A percentile compares a stretch with the other conserved stretches of the same genome.
Evolutionary conservation across 2,113 vertebrate genomes (phyloP).

Genomic region (Carassius auratus): DNA sequence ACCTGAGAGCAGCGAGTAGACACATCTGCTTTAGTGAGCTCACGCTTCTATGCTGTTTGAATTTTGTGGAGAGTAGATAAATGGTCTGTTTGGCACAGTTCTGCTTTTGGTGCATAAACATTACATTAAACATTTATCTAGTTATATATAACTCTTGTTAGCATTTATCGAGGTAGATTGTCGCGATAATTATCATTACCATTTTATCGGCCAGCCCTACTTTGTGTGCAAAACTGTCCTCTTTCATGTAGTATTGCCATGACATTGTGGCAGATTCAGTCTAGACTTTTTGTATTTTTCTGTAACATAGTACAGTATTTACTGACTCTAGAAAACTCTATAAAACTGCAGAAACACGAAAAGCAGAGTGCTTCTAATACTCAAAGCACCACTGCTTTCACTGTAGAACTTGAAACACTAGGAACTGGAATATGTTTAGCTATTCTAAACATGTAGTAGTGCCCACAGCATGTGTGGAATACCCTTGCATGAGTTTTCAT

Average conservation of each 20-base stretch:
- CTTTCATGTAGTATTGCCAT: background rate
- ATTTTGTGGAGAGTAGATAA: too few species aligned
- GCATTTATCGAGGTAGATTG: too few species aligned
- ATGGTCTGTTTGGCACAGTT: too few species aligned
- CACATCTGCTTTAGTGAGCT: too few species aligned
- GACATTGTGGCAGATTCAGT: background rate
- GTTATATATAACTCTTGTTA: too few species aligned
- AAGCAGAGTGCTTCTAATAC: background rate
- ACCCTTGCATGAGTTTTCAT: constrained; percentile 17
- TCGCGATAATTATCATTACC: too few species aligned
- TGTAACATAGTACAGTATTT: background rate
- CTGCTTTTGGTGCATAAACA: too few species aligned
- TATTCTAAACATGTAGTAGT: background rate
- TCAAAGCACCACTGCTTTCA: background rate
- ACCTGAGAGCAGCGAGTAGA: too few species aligned
- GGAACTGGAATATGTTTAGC: background rate
- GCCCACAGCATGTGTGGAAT: background rate
- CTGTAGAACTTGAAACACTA: background rate
- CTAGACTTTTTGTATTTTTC: background rate
- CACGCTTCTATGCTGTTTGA: too few species aligned
- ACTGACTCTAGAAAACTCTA: background rate
- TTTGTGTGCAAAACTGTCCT: background rate
- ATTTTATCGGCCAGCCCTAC: too few species aligned
- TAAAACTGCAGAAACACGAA: background rate
- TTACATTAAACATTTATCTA: too few species aligned